A percentile compares a stretch with the other conserved stretches of the same genome.
Evolutionary conservation across 2,888 invertebrate genomes (phyloP).

Genomic region (Volucella bombylans): DNA sequence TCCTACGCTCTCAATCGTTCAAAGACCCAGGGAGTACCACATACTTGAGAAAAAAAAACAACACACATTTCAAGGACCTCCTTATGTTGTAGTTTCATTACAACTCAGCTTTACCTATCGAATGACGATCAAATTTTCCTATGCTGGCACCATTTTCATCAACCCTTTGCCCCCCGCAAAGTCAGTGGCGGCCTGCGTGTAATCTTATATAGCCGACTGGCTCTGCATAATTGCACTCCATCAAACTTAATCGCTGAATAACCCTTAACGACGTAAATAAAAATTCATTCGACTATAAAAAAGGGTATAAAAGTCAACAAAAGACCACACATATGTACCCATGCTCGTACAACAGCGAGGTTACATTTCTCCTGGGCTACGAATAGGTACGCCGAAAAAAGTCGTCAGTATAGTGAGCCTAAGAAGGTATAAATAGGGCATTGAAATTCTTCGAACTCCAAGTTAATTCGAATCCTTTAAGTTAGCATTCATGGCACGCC

Average conservation of each 20-base stretch:
- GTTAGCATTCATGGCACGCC: constrained; percentile 67
- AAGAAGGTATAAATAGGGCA: constrained; percentile 27
- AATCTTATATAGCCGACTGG: constrained; percentile 24
- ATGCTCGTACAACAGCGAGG: background rate
- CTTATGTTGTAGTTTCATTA: constrained; percentile 47
- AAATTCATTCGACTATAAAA: constrained; percentile 68
- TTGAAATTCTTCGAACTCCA: constrained; percentile 13
- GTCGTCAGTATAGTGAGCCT: constrained; percentile 8
- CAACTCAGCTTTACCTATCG: constrained; percentile 46
- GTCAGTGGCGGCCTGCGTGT: constrained; percentile 24
- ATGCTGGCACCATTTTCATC: constrained; percentile 38
- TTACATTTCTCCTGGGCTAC: constrained; percentile 7
- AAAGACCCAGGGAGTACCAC: background rate
- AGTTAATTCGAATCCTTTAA: constrained; percentile 56
- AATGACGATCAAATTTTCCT: constrained; percentile 47
- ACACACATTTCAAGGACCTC: constrained; percentile 28
- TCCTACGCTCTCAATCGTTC: constrained; percentile 31
- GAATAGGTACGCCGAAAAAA: constrained; percentile 11
- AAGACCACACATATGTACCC: constrained; percentile 12
- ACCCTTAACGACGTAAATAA: constrained; percentile 69
- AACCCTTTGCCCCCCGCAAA: constrained; percentile 56
- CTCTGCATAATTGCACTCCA: constrained; percentile 66
- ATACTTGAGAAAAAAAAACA: constrained; percentile 32
- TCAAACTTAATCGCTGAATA: constrained; percentile 70
- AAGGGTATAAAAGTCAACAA: constrained; percentile 67